Conservation (phyloP, 2,113 vertebrate genomes). For the Meleagris gallopavo region DNA sequence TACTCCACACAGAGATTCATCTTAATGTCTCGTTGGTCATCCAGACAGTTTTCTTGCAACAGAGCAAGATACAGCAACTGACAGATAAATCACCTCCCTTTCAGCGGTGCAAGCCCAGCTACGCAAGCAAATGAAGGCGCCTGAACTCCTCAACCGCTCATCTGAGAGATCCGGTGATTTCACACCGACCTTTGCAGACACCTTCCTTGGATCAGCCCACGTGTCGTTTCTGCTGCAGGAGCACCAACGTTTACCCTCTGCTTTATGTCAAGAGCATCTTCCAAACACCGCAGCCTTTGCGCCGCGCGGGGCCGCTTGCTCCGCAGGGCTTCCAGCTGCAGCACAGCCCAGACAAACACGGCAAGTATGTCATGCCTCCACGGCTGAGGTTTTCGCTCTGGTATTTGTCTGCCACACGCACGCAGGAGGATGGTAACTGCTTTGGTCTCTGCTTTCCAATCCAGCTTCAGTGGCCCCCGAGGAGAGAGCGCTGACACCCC, state of each 20-base stretch:
- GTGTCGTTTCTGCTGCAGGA: background rate
- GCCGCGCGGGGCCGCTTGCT: accelerated
- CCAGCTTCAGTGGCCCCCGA: background rate
- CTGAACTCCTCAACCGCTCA: background rate
- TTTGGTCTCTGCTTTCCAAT: accelerated
- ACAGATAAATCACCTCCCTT: constrained; percentile 38
- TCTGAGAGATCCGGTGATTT: background rate
- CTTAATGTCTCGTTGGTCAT: background rate
- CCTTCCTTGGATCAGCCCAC: background rate
- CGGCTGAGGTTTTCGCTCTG: accelerated
- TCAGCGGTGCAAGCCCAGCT: background rate
- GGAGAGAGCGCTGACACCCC: background rate
- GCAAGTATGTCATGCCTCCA: accelerated
- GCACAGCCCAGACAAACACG: background rate
- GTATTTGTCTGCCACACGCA: accelerated
- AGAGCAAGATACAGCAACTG: background rate
- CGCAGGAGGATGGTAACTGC: accelerated
- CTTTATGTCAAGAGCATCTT: background rate
- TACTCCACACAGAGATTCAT: background rate
- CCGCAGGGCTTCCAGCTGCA: background rate
- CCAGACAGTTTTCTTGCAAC: background rate
- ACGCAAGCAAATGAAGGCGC: constrained; percentile 43
- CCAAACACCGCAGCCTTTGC: background rate
- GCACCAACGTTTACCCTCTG: background rate
- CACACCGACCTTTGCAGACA: background rate